phyloP scores from a whole-genome alignment of 2,113 vertebrate species.

The Oenanthe melanoleuca region DNA sequence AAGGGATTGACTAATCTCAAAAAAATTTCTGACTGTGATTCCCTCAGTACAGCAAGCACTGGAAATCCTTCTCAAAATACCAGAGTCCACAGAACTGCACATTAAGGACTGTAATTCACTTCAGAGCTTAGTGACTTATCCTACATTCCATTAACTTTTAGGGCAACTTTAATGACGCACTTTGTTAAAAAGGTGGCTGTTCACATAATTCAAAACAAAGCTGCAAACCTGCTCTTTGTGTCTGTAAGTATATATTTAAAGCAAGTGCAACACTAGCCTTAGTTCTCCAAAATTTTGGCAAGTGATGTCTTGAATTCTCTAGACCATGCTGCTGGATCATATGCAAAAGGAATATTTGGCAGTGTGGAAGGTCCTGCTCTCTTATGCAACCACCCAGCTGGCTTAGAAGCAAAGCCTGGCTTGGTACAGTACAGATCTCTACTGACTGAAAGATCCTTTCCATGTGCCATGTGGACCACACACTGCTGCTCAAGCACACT shows the following conservation, averaged over 20 bases:
- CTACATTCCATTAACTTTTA: neutral
- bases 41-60: neutral
- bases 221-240: neutral
- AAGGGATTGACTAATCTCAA: neutral
- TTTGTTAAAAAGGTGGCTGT: neutral
- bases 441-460: neutral
- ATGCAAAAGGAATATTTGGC: neutral
- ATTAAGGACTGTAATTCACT: neutral
- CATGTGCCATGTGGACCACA: neutral
- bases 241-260: neutral
- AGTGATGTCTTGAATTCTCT: neutral
- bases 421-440: neutral
- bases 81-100: neutral
- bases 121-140: neutral
- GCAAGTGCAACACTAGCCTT: neutral
- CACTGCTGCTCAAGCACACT: neutral
- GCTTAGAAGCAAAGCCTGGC: neutral
- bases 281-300: neutral
- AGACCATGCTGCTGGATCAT: accelerated
- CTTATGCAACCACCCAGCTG: neutral
- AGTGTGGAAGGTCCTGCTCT: neutral
- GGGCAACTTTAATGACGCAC: neutral
- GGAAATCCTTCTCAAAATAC: neutral
- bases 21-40: neutral
- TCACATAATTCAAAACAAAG: neutral